phyloP scores from a whole-genome alignment of 1,140 invertebrate species.

The Bombus polaris region DNA sequence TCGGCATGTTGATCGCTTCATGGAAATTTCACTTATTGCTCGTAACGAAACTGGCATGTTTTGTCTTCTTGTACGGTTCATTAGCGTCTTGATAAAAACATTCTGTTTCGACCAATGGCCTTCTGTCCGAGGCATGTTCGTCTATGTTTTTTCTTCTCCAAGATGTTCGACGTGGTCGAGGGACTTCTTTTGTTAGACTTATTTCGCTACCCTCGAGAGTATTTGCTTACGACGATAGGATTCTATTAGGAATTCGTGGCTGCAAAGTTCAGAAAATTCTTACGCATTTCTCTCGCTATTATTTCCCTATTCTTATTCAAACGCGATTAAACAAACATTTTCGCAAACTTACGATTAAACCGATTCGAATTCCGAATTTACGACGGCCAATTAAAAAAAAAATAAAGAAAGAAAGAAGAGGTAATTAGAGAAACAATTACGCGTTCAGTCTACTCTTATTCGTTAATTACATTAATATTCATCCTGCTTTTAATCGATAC shows the following conservation, averaged over 20 bases:
- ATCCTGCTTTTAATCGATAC: neutral
- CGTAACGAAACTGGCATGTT: neutral
- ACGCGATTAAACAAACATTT: no score
- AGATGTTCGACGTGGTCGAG: neutral
- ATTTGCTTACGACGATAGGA: neutral
- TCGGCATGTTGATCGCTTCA: conserved; percentile 4
- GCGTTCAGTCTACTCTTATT: no score
- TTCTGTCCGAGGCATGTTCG: neutral
- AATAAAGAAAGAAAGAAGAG: neutral
- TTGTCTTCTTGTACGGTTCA: neutral
- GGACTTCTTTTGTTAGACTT: neutral
- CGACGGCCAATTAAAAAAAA: no score
- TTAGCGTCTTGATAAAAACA: neutral
- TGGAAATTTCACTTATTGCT: conserved; percentile 20
- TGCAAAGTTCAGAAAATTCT: no score
- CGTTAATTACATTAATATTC: no score
- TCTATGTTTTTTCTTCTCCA: no score
- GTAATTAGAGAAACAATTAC: no score
- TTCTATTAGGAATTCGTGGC: neutral
- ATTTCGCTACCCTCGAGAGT: neutral
- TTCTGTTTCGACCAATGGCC: neutral
- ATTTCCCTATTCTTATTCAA: neutral
- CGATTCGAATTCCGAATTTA: no score
- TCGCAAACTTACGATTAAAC: no score
- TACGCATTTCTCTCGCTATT: neutral